A percentile compares a stretch with the other conserved stretches of the same genome.
phyloP scores from a whole-genome alignment of 1,140 invertebrate species.

The Stenopsyche tienmushanensis region DNA sequence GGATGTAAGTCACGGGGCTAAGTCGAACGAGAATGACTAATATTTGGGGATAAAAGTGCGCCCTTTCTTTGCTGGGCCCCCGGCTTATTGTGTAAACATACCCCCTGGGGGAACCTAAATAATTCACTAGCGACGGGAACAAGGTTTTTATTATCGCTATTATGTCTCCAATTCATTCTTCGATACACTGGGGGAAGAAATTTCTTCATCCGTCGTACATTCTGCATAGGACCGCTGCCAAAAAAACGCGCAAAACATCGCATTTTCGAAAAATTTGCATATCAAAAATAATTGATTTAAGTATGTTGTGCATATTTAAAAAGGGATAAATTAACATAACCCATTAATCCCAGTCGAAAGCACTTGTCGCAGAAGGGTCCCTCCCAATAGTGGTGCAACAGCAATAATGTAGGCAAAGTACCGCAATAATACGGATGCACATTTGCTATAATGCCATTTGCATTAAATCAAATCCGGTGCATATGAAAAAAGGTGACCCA shows the following conservation, averaged over 20 bases:
- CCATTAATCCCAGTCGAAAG: constrained; percentile 37
- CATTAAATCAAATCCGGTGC: constrained; percentile 27
- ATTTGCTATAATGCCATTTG: constrained; percentile 28
- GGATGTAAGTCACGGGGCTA: constrained; percentile 28
- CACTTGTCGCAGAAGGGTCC: constrained; percentile 30
- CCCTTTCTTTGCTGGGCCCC: constrained; percentile 6
- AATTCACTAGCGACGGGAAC: constrained; percentile 40
- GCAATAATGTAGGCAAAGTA: constrained; percentile 10
- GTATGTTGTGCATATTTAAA: background rate
- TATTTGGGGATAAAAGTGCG: constrained; percentile 20
- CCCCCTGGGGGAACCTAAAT: constrained; percentile 37
- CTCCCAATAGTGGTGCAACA: background rate
- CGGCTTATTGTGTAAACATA: constrained; percentile 41
- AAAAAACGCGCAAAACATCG: too few species aligned
- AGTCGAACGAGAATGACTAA: constrained; percentile 15
- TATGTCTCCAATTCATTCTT: constrained; percentile 42
- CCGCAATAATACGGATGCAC: constrained; percentile 16
- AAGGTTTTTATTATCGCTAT: constrained; percentile 43
- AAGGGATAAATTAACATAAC: constrained; percentile 35
- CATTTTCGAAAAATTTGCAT: too few species aligned
- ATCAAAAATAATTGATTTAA: background rate
- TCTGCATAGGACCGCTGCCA: background rate
- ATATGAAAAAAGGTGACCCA: constrained; percentile 7
- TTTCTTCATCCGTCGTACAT: background rate
- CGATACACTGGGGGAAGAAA: constrained; percentile 17